phyloP scores from a whole-genome alignment of 1,140 invertebrate genomes.

The Chionoecetes opilio region DNA sequence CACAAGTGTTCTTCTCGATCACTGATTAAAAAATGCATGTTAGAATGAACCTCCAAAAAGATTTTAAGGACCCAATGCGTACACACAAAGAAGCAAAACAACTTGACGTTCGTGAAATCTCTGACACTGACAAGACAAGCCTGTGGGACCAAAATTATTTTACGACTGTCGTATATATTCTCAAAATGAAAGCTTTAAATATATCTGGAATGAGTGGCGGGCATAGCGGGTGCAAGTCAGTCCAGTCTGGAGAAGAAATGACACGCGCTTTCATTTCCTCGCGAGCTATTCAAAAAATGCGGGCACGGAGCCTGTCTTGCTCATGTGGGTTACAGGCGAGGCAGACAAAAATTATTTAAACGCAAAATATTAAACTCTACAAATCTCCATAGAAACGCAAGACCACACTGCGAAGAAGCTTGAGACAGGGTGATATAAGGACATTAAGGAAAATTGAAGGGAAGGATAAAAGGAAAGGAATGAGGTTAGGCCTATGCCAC shows the following conservation, averaged over 20 bases:
- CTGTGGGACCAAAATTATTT: slow-evolving; percentile 63
- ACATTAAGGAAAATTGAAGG: no score
- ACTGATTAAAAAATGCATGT: background rate
- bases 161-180: slow-evolving; percentile 70
- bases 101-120: slow-evolving; percentile 46
- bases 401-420: no score
- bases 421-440: no score
- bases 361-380: no score
- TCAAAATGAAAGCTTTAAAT: slow-evolving; percentile 58
- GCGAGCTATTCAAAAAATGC: background rate
- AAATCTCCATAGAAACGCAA: no score
- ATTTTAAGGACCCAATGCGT: background rate
- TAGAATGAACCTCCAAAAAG: background rate
- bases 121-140: slow-evolving; percentile 47
- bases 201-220: slow-evolving; percentile 48
- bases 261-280: background rate
- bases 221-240: background rate
- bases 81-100: background rate
- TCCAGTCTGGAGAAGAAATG: background rate
- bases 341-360: no score
- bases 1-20: no score
- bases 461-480: no score
- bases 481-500: no score
- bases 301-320: background rate
- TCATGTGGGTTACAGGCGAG: no score